Evolutionary conservation across 1,140 invertebrate genomes (phyloP), one percentile per base, ranked within the genome.

Genomic region (Prorops nasuta): DNA sequence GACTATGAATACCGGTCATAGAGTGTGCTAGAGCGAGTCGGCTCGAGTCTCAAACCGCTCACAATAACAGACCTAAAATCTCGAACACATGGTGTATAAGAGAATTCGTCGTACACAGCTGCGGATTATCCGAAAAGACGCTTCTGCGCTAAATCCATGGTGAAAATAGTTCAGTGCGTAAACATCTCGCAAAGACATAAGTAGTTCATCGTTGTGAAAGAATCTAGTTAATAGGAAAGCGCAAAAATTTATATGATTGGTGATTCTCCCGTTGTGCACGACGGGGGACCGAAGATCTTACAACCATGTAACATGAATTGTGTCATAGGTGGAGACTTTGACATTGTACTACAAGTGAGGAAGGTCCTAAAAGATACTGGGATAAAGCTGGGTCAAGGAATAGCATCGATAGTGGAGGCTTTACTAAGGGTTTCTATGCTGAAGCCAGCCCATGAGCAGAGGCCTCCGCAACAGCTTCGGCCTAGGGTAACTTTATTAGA

Each of bases 341-440:
- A 75, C 39, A 54, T 75, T 35, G 56, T 65, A n/a, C 54, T 51
- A 20, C 66, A 73, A 44, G 40, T 78, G 9, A 44, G 63, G 20
- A 59, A 47, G 40, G 52, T 54, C 0, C 37, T 78, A 21, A 76
- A 72, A 51, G 55, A 66, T 35, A 36, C 49, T 0, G 60, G 55
- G 10, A 56, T 73, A 3, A 71, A 67, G 34, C 49, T 78, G 9
- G 68, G 64, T 19, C 64, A 64, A 20, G 76, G 76, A 47, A 54
- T 76, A 40, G 57, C 70, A 8, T 51, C 65, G n/a, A 50, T 77
- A 20, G 64, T 77, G 2, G 74, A 78, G 20, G 59, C 56, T 8
- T 45, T 78, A 12, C 44, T 78, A 9, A 67, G 67, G 51, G 60
- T 76, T 14, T 75, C 76, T 1, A 69, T 76, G 63, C 20, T 77